A percentile compares a stretch with the other conserved stretches of the same genome.
Conservation (phyloP, 2,113 vertebrate species). For the Rynchops niger region DNA sequence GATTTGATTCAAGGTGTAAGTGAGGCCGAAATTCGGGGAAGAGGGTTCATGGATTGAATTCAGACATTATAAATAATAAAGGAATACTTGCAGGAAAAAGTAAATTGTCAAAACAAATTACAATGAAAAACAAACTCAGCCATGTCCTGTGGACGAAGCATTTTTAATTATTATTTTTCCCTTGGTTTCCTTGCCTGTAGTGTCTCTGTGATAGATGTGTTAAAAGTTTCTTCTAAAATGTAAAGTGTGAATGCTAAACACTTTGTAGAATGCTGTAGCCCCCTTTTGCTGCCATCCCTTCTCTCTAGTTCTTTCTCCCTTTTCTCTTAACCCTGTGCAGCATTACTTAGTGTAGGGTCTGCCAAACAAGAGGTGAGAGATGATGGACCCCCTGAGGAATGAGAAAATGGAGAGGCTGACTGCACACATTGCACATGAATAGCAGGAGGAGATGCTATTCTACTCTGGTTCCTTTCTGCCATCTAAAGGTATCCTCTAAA, state of each 20-base stretch:
- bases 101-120: neutral
- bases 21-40: neutral
- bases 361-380: conserved; percentile 67
- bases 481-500: conserved; percentile 63
- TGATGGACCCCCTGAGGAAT: conserved; percentile 69
- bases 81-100: neutral
- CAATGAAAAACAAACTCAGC: neutral
- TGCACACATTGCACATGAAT: conserved; percentile 52
- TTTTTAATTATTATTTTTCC: conserved; percentile 14
- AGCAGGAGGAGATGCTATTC: conserved; percentile 45
- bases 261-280: neutral
- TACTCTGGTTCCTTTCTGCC: conserved; percentile 58
- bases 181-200: neutral
- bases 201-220: neutral
- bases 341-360: conserved; percentile 51
- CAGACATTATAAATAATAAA: neutral
- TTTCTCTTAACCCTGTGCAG: conserved; percentile 38
- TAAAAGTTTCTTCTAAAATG: conserved; percentile 33
- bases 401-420: conserved; percentile 60
- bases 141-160: neutral
- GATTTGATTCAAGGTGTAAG: neutral
- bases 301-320: conserved; percentile 14
- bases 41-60: neutral
- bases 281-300: conserved; percentile 9
- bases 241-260: conserved; percentile 11